Percentiles rank a stretch among this genome's conserved stretches.
Evolutionary conservation across 1,140 invertebrate genomes (phyloP).

Genomic region (Drosophila murphyi): DNA sequence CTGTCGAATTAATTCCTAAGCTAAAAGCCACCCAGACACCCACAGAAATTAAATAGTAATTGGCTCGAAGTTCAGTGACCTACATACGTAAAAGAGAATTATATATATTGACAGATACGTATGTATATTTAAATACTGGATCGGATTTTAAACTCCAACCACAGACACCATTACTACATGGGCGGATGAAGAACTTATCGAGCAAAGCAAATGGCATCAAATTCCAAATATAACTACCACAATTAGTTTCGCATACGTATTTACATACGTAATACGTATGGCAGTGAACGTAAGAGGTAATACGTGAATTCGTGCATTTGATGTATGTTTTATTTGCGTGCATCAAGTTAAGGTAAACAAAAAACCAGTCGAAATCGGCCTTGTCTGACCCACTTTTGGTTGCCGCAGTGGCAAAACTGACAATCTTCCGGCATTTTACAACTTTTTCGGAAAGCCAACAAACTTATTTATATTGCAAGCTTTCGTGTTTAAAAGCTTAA

Average conservation of each 20-base stretch:
- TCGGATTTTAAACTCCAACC: too few relatives aligned
- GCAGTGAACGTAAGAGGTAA: neutral
- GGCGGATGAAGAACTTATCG: too few relatives aligned
- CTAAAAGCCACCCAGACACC: too few relatives aligned
- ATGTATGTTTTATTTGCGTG: conserved; percentile 10
- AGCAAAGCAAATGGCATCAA: conserved; percentile 6
- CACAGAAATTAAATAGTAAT: too few relatives aligned
- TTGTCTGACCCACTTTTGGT: conserved; percentile 79
- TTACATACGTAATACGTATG: conserved; percentile 5
- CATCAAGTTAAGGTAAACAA: conserved; percentile 46
- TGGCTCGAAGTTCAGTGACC: too few relatives aligned
- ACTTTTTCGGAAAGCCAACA: conserved; percentile 61
- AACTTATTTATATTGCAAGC: conserved; percentile 58
- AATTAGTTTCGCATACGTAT: conserved; percentile 21
- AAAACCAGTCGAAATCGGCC: conserved; percentile 66
- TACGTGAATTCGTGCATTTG: neutral
- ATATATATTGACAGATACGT: too few relatives aligned
- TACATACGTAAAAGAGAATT: too few relatives aligned
- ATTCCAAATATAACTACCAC: conserved; percentile 30
- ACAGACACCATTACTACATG: too few relatives aligned
- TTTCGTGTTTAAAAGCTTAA: conserved; percentile 55
- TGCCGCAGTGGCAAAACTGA: conserved; percentile 75
- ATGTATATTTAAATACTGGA: too few relatives aligned
- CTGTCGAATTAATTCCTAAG: too few relatives aligned
- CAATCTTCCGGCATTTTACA: conserved; percentile 76